Evolutionary conservation across 1,140 invertebrate species (phyloP).

Genomic region (Hyphantria cunea): DNA sequence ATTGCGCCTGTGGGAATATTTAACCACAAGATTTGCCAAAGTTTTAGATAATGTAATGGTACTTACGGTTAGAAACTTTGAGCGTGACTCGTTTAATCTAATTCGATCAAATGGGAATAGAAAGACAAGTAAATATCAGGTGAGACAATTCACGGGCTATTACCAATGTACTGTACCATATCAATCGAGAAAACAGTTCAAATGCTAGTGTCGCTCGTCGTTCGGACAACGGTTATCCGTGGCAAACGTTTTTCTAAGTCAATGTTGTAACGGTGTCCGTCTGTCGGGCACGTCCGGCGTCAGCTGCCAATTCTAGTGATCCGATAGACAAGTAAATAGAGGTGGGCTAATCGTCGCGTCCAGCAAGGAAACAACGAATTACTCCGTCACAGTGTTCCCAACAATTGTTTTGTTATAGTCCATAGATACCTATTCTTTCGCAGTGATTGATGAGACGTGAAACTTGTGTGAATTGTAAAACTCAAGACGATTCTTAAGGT

Average conservation of each 20-base stretch:
- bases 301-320: conserved; percentile 69
- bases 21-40: conserved; percentile 29
- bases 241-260: conserved; percentile 80
- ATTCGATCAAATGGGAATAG: conserved; percentile 22
- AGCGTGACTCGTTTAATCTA: conserved; percentile 26
- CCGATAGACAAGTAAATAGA: conserved; percentile 79
- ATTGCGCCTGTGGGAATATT: conserved; percentile 62
- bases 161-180: conserved; percentile 45
- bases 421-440: conserved; percentile 49
- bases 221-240: conserved; percentile 53
- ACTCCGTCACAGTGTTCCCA: conserved; percentile 70
- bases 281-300: conserved; percentile 73
- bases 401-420: conserved; percentile 73
- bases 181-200: conserved; percentile 55
- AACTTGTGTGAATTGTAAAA: conserved; percentile 26
- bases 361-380: conserved; percentile 76
- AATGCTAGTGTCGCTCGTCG: conserved; percentile 47
- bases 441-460: conserved; percentile 45
- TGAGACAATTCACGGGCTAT: conserved; percentile 40
- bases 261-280: conserved; percentile 72
- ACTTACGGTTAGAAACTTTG: conserved; percentile 16
- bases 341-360: conserved; percentile 76
- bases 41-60: conserved; percentile 9
- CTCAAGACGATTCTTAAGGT: conserved; percentile 1
- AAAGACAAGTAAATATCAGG: conserved; percentile 32